Base-by-base conservation (phyloP, 2,113 vertebrate species). In the Cairina moschata region DNA sequence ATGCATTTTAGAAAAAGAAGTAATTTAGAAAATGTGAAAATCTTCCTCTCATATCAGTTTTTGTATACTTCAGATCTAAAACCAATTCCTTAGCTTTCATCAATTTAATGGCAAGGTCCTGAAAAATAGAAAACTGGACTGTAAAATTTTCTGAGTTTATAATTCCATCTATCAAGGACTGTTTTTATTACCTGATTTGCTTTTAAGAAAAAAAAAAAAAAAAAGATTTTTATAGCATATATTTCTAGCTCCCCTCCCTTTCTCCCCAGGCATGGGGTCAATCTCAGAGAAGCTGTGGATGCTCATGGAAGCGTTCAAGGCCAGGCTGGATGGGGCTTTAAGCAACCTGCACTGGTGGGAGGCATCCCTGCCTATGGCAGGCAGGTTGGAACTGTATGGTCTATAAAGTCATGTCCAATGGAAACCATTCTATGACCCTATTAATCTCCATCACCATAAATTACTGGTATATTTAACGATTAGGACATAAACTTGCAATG, bases 1-100 rank as follows among this genome's bases (percentile, higher is more conserved):
- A 81, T 28, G 29, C 56, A 68, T 88, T 88, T 52, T 21, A 81
- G 65, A 80, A 74, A 60, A 78, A 86, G 14, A 77, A 90, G 46
- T 50, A 17, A 91, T 88, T 86, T 72, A 82, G 54, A 80, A 31
- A 76, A 75, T 86, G 14, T 62, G n/a, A 36, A 9, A 0, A 16
- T 83, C 67, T 86, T 54, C 16, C 48, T n/a, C 48, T 54, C n/a
- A 8, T 68, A 31, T 6, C 42, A 62, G 25, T 17, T 79, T 62
- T 76, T 26, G 2, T n/a, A 58, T 25, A 63, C 22, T 69, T 83
- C 18, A 13, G 31, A 17, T 78, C 18, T 42, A 54, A 91, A 92
- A 3, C 12, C 12, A 56, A 23, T 23, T 40, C 46, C 18, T 86
- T 54, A 54, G 21, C 34, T 93, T 75, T 34, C 42, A 14, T 42